phyloP scores from a whole-genome alignment of 2,113 vertebrate genomes.

The Salminus brasiliensis region DNA sequence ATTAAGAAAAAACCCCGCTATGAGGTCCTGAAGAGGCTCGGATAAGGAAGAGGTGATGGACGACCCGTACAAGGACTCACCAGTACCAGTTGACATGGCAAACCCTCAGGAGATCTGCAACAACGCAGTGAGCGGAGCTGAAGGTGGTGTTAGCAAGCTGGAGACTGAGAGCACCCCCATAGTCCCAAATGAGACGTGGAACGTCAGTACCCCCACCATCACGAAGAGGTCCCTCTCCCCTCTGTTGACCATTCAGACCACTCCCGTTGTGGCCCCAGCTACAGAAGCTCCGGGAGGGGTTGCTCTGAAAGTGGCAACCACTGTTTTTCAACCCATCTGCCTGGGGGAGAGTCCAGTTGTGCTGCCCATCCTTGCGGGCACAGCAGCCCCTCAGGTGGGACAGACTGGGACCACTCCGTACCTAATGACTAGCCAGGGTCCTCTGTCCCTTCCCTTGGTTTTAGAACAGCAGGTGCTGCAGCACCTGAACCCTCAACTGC shows the following conservation, averaged over 20 bases:
- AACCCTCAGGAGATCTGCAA: slow-evolving; percentile 73
- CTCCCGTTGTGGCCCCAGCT: slow-evolving; percentile 79
- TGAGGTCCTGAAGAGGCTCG: slow-evolving; percentile 53
- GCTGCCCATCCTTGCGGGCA: slow-evolving; percentile 90
- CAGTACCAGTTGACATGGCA: slow-evolving; percentile 76
- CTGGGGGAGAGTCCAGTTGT: slow-evolving; percentile 92
- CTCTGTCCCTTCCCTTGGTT: slow-evolving; percentile 88
- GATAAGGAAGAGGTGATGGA: slow-evolving; percentile 74
- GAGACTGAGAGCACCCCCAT: slow-evolving; percentile 82
- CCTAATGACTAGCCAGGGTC: slow-evolving; percentile 89
- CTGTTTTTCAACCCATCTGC: slow-evolving; percentile 93
- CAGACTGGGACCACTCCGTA: slow-evolving; percentile 83
- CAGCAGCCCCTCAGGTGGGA: slow-evolving; percentile 81
- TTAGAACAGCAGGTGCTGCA: slow-evolving; percentile 95
- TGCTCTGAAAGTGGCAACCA: slow-evolving; percentile 90
- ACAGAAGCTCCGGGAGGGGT: slow-evolving; percentile 84
- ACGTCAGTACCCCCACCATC: slow-evolving; percentile 79
- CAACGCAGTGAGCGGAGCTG: slow-evolving; percentile 50
- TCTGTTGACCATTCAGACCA: slow-evolving; percentile 76
- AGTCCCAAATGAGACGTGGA: slow-evolving; percentile 82
- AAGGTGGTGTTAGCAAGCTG: slow-evolving; percentile 77
- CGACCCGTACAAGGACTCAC: slow-evolving; percentile 81
- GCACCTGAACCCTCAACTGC: slow-evolving; percentile 87
- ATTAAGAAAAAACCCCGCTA: slow-evolving; percentile 52
- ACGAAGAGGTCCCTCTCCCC: slow-evolving; percentile 85